Base-by-base conservation (phyloP, 2,888 invertebrate species). In the Hoplodrina ambigua region DNA sequence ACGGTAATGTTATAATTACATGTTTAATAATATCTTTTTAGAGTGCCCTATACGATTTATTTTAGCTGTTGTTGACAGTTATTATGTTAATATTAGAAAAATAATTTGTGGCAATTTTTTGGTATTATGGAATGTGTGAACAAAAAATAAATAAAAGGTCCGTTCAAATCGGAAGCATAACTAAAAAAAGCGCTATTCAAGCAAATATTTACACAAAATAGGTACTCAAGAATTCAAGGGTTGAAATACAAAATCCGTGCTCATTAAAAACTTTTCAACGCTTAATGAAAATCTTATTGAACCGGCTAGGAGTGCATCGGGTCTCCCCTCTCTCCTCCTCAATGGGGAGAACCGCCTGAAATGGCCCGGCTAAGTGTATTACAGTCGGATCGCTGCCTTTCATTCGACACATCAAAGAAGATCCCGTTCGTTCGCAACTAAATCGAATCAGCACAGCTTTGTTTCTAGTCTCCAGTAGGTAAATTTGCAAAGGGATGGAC, bases 381-480 rank as follows among this genome's bases (percentile, higher is more conserved):
- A 96, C 94, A 91, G 91, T 86, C 91, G 94, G 94, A 94, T 95
- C 94, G 94, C 91, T 95, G 94, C 95, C 94, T 95, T 94, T 94
- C 95, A 94, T 95, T 95, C 94, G 94, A 94, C 94, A 95, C 95
- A 95, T 96, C 95, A 95, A 95, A 95, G 95, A 94, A 94, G 94
- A 94, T 93, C 92, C 88, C 89, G 91, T 91, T 93, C 93, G 90
- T 91, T 93, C 93, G 88, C 82, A 89, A 89, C 92, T 92, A 94
- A 95, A 95, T 95, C 94, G 94, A 94, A 95, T 95, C 94, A 94
- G 90, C 81, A 85, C 85, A 87, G 94, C 94, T 94, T 95, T 95
- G 95, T 95, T 94, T 93, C 93, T 89, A 89, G 87, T 84, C 88
- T 89, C 85, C 87, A 78, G 90, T 91, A 90, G 92, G 91, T 90